Percentiles rank a stretch among this genome's conserved stretches.
Conservation (phyloP, 2,888 invertebrate genomes). For the Tetanocera ferruginea region DNA sequence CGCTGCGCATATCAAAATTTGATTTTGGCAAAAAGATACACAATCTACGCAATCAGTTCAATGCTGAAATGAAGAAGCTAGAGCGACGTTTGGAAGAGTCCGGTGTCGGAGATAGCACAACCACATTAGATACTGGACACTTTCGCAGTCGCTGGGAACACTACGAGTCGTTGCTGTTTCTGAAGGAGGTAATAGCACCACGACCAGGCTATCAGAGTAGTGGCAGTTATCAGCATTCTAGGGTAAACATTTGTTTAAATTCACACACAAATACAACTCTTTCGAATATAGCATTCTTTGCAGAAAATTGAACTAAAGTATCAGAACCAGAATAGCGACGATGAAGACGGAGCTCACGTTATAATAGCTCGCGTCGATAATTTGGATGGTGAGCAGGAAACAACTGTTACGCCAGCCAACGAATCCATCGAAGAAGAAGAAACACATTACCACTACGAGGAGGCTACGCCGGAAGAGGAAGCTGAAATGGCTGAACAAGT, state of each 20-base stretch:
- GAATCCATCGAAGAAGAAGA: constrained; percentile 40
- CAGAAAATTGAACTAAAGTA: constrained; percentile 48
- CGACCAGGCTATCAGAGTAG: constrained; percentile 59
- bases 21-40: constrained; percentile 68
- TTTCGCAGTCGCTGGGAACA: constrained; percentile 66
- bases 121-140: constrained; percentile 13
- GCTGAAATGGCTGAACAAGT: constrained; percentile 1
- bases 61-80: constrained; percentile 66
- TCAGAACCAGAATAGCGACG: constrained; percentile 23
- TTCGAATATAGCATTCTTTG: neutral
- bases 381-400: neutral
- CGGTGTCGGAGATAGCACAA: constrained; percentile 43
- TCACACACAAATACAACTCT: neutral
- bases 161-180: constrained; percentile 65
- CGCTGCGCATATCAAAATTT: constrained; percentile 59
- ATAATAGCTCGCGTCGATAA: constrained; percentile 25
- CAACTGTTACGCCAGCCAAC: neutral
- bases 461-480: constrained; percentile 37
- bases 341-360: constrained; percentile 45
- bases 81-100: constrained; percentile 60
- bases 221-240: constrained; percentile 40
- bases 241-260: constrained; percentile 35
- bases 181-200: constrained; percentile 63
- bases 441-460: constrained; percentile 46
- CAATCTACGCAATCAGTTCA: constrained; percentile 68